phyloP scores from a whole-genome alignment of 92 coral and sea anemone species.

The Actinostola sp. region DNA sequence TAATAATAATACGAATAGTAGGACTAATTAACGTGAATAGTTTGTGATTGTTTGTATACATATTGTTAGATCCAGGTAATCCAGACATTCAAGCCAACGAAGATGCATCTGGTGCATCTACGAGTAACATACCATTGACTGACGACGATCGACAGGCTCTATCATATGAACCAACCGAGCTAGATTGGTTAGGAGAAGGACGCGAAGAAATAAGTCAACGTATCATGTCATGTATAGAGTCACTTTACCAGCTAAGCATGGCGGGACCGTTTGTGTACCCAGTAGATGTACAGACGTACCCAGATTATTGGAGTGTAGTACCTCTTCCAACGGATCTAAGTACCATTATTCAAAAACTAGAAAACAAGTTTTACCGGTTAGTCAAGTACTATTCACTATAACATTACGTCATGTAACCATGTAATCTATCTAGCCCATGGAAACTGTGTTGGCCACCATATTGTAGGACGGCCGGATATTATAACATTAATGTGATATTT shows the following conservation, averaged over 20 bases:
- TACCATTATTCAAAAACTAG: conserved; percentile 77
- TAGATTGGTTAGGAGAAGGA: conserved; percentile 93
- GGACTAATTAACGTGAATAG: neutral
- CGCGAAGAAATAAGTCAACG: conserved; percentile 77
- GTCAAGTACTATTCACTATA: neutral
- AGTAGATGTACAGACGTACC: conserved; percentile 93
- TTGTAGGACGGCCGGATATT: too few relatives aligned
- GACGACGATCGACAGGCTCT: conserved; percentile 87
- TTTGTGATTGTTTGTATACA: neutral
- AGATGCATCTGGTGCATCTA: conserved; percentile 85
- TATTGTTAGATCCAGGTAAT: conserved; percentile 47
- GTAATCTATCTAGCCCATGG: too few relatives aligned
- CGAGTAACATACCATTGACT: conserved; percentile 96
- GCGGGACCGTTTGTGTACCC: conserved; percentile 97
- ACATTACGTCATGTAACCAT: too few relatives aligned
- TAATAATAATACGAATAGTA: too few relatives aligned
- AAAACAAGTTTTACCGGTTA: conserved; percentile 89
- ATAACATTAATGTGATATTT: too few relatives aligned
- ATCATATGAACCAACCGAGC: conserved; percentile 71
- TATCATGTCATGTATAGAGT: conserved; percentile 71
- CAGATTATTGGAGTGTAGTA: conserved; percentile 97
- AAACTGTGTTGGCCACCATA: too few relatives aligned
- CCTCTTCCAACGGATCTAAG: conserved; percentile 88
- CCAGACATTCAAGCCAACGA: conserved; percentile 69
- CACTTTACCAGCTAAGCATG: conserved; percentile 84